Conservation (phyloP, 2,888 invertebrate genomes). For the Nemoura dubitans region DNA sequence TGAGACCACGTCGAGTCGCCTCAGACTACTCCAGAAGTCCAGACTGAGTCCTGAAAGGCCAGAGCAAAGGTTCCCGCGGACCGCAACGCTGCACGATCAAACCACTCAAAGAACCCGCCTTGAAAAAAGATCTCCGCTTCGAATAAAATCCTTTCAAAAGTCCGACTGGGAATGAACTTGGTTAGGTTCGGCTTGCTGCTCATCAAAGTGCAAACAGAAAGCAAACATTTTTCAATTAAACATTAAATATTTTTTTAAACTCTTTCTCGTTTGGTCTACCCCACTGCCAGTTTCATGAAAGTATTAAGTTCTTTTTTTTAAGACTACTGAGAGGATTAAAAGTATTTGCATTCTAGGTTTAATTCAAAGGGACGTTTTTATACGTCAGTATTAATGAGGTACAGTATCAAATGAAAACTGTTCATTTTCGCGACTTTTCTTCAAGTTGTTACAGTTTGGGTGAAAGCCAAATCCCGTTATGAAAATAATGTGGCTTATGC, state of each 20-base stretch:
- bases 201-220: slow-evolving; percentile 7
- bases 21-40: not conserved
- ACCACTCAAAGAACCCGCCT: slow-evolving; percentile 1
- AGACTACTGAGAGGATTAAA: slow-evolving; percentile 10
- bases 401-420: not conserved
- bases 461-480: not conserved
- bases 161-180: slow-evolving; percentile 13
- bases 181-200: not conserved
- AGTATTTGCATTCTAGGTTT: slow-evolving; percentile 24
- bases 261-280: slow-evolving; percentile 8
- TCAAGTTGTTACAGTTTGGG: not conserved
- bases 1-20: too few species aligned
- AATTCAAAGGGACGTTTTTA: slow-evolving; percentile 3
- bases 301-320: slow-evolving; percentile 8
- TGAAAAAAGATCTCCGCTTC: not conserved
- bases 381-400: not conserved
- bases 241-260: slow-evolving; percentile 13
- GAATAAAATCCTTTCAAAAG: slow-evolving; percentile 9
- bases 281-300: not conserved
- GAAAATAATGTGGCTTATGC: too few species aligned
- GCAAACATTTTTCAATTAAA: slow-evolving; percentile 29
- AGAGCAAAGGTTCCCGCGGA: not conserved
- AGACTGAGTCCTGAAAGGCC: not conserved
- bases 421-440: not conserved
- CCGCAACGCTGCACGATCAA: not conserved